phyloP scores from a whole-genome alignment of 2,113 vertebrate species.

The human region DNA sequence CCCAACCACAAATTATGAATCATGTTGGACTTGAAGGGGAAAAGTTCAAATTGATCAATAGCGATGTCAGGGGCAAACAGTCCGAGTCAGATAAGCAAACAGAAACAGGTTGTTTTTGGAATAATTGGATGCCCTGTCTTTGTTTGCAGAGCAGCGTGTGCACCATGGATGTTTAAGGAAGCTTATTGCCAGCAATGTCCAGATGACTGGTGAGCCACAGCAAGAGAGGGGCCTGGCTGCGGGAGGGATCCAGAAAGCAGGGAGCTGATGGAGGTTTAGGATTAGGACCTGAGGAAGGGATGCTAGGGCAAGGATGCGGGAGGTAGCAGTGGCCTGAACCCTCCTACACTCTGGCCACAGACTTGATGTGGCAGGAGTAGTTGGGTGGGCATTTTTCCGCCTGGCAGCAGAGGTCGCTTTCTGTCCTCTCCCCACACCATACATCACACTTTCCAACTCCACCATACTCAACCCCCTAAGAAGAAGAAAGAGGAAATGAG shows the following conservation, averaged over 20 bases:
- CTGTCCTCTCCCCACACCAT: neutral
- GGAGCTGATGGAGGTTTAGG: neutral
- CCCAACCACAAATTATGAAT: neutral
- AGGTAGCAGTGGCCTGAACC: neutral
- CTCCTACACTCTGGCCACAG: neutral
- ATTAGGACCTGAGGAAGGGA: neutral
- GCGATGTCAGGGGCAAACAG: neutral
- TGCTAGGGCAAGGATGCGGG: fast-evolving
- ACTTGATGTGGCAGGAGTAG: neutral
- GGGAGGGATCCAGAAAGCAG: neutral
- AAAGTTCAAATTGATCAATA: neutral
- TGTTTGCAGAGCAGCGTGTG: neutral
- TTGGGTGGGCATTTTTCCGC: neutral
- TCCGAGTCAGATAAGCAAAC: neutral
- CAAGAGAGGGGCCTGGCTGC: neutral
- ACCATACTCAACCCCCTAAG: neutral
- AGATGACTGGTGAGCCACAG: neutral
- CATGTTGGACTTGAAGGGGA: neutral
- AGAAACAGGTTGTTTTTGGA: neutral
- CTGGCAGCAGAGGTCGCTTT: neutral
- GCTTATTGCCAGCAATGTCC: too few relatives aligned
- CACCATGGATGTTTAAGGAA: neutral
- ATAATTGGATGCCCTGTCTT: neutral
- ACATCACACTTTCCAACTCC: neutral
- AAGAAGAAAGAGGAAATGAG: neutral